Conservation (phyloP, 1,140 invertebrate genomes). For the Yoshiicerus persimilis region DNA sequence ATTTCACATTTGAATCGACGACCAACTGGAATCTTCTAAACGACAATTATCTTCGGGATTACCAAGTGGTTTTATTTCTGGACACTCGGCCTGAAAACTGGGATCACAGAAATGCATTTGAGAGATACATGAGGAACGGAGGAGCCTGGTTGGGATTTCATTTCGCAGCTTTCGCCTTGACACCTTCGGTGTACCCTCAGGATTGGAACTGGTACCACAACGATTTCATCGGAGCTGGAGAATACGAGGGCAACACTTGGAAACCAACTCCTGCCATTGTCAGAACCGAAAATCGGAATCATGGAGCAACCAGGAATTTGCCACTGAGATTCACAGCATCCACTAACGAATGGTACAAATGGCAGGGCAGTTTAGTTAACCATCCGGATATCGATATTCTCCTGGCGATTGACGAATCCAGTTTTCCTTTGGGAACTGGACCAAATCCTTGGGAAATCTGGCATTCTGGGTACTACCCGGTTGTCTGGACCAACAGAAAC, state of each 20-base stretch:
- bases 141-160: conserved; percentile 32
- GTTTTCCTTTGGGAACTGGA: conserved; percentile 39
- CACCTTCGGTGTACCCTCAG: conserved; percentile 18
- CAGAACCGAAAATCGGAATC: background rate
- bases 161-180: conserved; percentile 26
- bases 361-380: conserved; percentile 4
- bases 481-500: conserved; percentile 37
- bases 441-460: conserved; percentile 33
- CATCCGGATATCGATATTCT: conserved; percentile 36
- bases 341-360: conserved; percentile 38
- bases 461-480: conserved; percentile 36
- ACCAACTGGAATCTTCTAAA: conserved; percentile 35
- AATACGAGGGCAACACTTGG: conserved; percentile 37
- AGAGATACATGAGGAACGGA: conserved; percentile 28
- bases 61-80: conserved; percentile 34
- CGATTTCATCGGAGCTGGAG: conserved; percentile 31
- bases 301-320: conserved; percentile 8
- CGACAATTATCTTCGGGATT: background rate
- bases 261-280: conserved; percentile 35
- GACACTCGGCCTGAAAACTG: conserved; percentile 33
- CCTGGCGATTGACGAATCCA: conserved; percentile 9
- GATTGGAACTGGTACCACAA: conserved; percentile 42
- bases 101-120: conserved; percentile 31
- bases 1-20: conserved; percentile 27
- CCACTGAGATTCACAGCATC: background rate